phyloP scores from a whole-genome alignment of 2,797 vertebrate species.

The Neopelma chrysocephalum region DNA sequence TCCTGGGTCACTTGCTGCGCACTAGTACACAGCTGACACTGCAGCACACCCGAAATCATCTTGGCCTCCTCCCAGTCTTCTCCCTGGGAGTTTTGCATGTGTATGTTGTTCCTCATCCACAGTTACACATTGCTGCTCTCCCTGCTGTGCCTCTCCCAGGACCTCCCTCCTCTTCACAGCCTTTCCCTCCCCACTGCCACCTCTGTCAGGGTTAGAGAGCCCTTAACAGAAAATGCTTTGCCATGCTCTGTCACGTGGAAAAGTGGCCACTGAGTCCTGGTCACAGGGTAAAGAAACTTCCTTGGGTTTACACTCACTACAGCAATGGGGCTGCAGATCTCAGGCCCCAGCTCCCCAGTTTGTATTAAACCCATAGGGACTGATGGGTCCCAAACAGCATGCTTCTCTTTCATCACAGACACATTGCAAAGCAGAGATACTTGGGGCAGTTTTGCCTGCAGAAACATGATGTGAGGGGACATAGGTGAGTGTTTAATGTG shows the following conservation, averaged over 20 bases:
- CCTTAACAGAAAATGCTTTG: accelerated
- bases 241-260: not conserved
- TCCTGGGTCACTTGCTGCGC: not conserved
- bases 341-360: not conserved
- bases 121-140: not conserved
- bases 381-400: not conserved
- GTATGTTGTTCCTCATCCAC: not conserved
- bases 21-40: not conserved
- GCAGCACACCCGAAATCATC: not conserved
- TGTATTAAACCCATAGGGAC: not conserved
- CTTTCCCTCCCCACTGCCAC: not conserved
- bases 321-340: not conserved
- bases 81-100: not conserved
- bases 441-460: not conserved
- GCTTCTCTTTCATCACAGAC: not conserved
- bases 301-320: not conserved
- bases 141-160: not conserved
- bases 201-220: not conserved
- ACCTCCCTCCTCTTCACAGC: not conserved
- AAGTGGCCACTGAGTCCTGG: not conserved
- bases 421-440: not conserved
- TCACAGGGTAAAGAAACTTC: not conserved
- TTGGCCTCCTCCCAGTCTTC: not conserved
- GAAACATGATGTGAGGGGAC: accelerated
- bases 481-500: accelerated